phyloP scores from a whole-genome alignment of 2,888 invertebrate genomes.

The Rhimphoctona megacephalus region DNA sequence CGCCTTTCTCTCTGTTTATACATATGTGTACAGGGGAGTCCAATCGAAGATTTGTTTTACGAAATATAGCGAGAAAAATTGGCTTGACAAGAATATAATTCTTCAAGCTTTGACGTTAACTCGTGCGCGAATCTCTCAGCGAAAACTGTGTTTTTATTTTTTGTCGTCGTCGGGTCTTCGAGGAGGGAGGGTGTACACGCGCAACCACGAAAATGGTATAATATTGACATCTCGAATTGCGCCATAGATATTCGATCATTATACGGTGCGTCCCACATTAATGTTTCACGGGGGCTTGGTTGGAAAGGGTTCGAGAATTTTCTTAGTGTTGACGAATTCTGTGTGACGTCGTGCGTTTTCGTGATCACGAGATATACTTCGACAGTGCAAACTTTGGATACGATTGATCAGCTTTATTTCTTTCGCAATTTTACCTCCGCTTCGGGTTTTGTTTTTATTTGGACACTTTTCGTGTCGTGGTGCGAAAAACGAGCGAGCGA shows the following conservation, averaged over 20 bases:
- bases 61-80: not conserved
- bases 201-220: not conserved
- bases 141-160: not conserved
- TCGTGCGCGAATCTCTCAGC: not conserved
- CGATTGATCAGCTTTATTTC: not conserved
- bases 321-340: slow-evolving; percentile 7
- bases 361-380: not conserved
- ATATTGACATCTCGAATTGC: not conserved
- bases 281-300: not conserved
- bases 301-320: not conserved
- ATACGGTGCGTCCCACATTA: not conserved
- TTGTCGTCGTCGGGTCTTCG: not conserved
- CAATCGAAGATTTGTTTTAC: not conserved
- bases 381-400: slow-evolving; percentile 8
- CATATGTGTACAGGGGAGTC: not conserved
- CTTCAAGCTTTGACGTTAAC: not conserved
- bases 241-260: not conserved
- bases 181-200: slow-evolving; percentile 2
- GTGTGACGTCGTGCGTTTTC: not conserved
- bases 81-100: not conserved
- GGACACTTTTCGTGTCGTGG: slow-evolving; percentile 6
- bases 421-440: not conserved
- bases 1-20: slow-evolving; percentile 18
- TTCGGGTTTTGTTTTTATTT: not conserved
- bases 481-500: slow-evolving; percentile 13